Percentiles rank a stretch among this genome's conserved stretches.
These are phyloP conservation scores for Frankliniella intonsa DNA, from an alignment of 2,888 invertebrate genomes.

Conservation along the genomic window DNA sequence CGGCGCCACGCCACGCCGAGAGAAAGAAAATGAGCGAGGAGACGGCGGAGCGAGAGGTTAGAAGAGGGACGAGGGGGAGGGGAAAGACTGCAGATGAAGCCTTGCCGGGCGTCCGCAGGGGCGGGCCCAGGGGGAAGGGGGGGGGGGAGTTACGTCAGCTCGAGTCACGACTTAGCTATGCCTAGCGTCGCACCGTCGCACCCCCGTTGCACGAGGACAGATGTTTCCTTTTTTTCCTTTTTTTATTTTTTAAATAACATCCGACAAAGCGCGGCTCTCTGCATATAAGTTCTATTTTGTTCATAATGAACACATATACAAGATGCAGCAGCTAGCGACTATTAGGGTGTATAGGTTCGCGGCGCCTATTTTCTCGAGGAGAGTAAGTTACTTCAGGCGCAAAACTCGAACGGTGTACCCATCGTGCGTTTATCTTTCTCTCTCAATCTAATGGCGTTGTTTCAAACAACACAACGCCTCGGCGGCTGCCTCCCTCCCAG, in stretches of 20 bases:
- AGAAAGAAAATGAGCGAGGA: too few species aligned
- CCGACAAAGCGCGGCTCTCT: too few species aligned
- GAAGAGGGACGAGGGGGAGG: too few species aligned
- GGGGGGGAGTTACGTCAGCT: not conserved
- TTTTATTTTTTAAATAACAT: not conserved
- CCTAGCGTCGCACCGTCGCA: not conserved
- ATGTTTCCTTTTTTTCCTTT: not conserved
- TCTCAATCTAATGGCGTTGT: conserved; percentile 24
- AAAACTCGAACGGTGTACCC: not conserved
- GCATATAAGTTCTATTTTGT: too few species aligned
- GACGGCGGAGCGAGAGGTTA: too few species aligned
- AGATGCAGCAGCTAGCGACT: too few species aligned
- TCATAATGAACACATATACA: too few species aligned
- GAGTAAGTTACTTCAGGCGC: not conserved
- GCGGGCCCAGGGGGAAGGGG: not conserved
- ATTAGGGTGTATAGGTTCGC: too few species aligned
- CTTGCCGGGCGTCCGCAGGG: not conserved
- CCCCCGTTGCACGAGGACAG: not conserved
- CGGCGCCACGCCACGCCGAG: not conserved
- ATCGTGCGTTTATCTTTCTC: conserved; percentile 21
- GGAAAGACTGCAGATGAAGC: too few species aligned
- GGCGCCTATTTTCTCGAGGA: too few species aligned
- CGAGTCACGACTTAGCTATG: not conserved
- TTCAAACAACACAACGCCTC: conserved; percentile 17
- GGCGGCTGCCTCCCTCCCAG: not conserved